A percentile compares a stretch with the other conserved stretches of the same genome.
These are phyloP conservation scores for Podarcis cretensis DNA, from an alignment of 2,113 vertebrate genomes.

Conservation along the genomic window DNA sequence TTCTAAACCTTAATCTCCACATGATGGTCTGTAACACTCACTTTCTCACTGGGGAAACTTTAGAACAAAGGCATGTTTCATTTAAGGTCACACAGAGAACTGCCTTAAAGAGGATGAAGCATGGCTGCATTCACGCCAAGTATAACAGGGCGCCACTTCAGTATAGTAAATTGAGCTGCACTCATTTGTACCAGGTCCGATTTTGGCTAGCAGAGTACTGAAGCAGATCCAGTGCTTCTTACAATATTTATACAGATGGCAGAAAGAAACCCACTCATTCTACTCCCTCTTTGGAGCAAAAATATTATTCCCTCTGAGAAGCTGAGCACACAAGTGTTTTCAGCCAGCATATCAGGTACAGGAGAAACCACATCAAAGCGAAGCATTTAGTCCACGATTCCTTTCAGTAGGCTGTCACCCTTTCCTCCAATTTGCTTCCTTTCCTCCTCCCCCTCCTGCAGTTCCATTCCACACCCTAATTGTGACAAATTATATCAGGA, in stretches of 20 bases:
- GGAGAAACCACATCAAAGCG: constrained; percentile 16
- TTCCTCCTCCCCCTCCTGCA: neutral
- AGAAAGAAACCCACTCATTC: constrained; percentile 22
- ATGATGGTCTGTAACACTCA: neutral
- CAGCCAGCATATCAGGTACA: constrained; percentile 10
- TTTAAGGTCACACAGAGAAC: neutral
- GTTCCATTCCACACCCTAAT: neutral
- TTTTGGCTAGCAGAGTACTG: constrained; percentile 2
- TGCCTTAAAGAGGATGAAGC: constrained; percentile 7
- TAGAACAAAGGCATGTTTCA: constrained; percentile 8
- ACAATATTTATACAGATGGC: constrained; percentile 30
- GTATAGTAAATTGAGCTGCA: neutral
- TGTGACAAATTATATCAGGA: neutral
- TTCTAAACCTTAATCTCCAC: constrained; percentile 32
- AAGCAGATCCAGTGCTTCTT: constrained; percentile 19
- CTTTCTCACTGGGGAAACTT: constrained; percentile 13
- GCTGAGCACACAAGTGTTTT: constrained; percentile 13
- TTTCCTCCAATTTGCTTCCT: constrained; percentile 20
- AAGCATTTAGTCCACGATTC: neutral
- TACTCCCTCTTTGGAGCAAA: constrained; percentile 25
- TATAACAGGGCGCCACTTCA: constrained; percentile 22
- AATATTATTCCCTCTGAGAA: constrained; percentile 24
- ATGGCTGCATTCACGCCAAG: constrained; percentile 25
- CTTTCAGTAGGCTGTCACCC: neutral
- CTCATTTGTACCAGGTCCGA: constrained; percentile 19